Conservation (phyloP, 2,113 vertebrate species). For the Paramisgurnus dabryanus region DNA sequence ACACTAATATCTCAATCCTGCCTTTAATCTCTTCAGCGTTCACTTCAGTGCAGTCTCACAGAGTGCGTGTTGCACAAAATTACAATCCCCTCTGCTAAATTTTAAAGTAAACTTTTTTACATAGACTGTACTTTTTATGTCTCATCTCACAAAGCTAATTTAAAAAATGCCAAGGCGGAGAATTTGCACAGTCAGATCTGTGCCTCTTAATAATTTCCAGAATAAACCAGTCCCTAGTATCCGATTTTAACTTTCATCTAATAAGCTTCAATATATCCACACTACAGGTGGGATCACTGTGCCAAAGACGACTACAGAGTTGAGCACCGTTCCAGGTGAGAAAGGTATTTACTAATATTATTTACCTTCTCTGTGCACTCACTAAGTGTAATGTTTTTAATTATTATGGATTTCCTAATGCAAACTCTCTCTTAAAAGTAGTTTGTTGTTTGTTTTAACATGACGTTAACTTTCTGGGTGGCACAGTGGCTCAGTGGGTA, state of each 20-base stretch:
- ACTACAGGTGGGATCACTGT: constrained; percentile 41
- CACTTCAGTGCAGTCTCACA: constrained; percentile 34
- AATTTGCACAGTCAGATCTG: constrained; percentile 14
- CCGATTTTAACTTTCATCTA: constrained; percentile 11
- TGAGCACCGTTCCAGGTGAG: constrained; percentile 44
- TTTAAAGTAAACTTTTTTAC: constrained; percentile 1
- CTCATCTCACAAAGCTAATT: constrained; percentile 17
- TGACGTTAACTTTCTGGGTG: too few relatives aligned
- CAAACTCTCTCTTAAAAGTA: neutral
- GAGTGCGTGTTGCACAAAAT: constrained; percentile 25
- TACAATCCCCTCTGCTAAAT: neutral
- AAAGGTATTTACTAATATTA: neutral
- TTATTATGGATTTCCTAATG: neutral
- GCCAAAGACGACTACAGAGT: constrained; percentile 49
- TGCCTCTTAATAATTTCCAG: neutral
- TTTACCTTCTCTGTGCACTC: neutral
- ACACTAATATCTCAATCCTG: neutral
- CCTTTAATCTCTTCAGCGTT: constrained; percentile 11
- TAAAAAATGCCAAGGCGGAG: constrained; percentile 18
- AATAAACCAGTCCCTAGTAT: constrained; percentile 7
- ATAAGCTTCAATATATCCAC: constrained; percentile 24
- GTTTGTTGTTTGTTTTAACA: too few relatives aligned
- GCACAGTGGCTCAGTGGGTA: too few relatives aligned
- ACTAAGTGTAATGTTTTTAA: neutral
- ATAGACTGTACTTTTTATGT: constrained; percentile 8